Evolutionary conservation across 2,113 vertebrate species (phyloP), one percentile per base, ranked within the genome.

Genomic region (Syrmaticus mikado): DNA sequence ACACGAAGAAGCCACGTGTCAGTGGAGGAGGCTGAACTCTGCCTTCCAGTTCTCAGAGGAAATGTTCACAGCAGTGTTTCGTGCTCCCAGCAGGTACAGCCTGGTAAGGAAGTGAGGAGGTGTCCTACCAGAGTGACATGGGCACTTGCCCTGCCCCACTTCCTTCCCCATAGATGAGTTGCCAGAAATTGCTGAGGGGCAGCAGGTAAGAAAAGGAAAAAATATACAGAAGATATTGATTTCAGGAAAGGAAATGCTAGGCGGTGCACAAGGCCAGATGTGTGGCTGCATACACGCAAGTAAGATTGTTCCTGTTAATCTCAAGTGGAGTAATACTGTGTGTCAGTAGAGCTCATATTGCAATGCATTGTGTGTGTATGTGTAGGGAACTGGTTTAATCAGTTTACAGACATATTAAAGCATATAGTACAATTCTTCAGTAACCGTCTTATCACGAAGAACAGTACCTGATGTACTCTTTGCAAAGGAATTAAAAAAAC

Each of bases 211-310:
- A 91, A 82, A 72, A 90, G 41, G 48, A 68, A 67, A 73, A 90
- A 80, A 32, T 43, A n/a, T 62, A 72, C n/a, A 60, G 70, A 48
- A 88, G 76, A 94, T 81, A 91, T 30, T 93, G 73, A 91, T 91
- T 92, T 92, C 93, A 94, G 93, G 82, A 90, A 95, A 82, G 80
- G 36, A 70, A 84, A 85, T 30, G 76, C 76, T 88, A 92, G 65
- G 27, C 78, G 80, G 46, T 93, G 64, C 66, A 32, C 40, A 32
- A 73, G 93, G 83, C 61, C 94, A 95, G 86, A 93, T 89, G 85
- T 78, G 92, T 88, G 94, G 92, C 75, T 80, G 36, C 82, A 66
- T 75, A 21, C 0, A 86, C 40, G 61, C 68, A 79, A 67, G 36
- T 62, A 75, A 94, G 60, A 46, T 52, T 20, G 68, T 83, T 88